phyloP scores from a whole-genome alignment of 2,797 vertebrate genomes.

The Sebastes taczanowskii region DNA sequence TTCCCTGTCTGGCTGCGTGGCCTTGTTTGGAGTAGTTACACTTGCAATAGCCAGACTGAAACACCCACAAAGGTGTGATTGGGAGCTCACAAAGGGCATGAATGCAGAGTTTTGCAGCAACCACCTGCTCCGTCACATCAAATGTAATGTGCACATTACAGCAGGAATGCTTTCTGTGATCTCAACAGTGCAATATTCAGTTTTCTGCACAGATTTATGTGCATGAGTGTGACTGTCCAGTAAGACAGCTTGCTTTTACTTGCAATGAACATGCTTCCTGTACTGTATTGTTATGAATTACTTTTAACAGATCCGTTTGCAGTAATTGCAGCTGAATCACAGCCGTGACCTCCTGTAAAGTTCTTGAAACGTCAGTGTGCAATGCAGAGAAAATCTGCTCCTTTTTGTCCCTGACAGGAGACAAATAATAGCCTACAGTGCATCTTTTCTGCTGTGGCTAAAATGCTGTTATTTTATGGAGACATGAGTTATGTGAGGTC shows the following conservation, averaged over 20 bases:
- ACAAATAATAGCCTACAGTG: not conserved
- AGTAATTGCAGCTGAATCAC: conserved; percentile 47
- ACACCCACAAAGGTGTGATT: conserved; percentile 13
- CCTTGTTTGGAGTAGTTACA: not conserved
- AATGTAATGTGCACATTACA: not conserved
- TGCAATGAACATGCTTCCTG: conserved; percentile 47
- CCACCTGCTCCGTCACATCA: conserved; percentile 4
- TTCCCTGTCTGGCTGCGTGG: not conserved
- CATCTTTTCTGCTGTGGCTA: too few relatives aligned
- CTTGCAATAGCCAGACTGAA: conserved; percentile 1
- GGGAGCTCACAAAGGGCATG: not conserved
- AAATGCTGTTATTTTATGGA: not conserved
- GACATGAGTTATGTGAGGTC: not conserved
- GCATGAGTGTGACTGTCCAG: not conserved
- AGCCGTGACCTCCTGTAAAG: conserved; percentile 14
- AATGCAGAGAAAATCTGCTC: not conserved
- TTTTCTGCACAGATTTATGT: not conserved
- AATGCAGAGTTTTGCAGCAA: not conserved
- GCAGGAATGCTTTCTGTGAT: not conserved
- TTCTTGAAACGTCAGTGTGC: conserved; percentile 45
- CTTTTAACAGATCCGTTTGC: conserved; percentile 42
- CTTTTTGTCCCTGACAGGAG: not conserved
- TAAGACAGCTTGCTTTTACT: conserved; percentile 7
- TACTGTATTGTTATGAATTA: conserved; percentile 8
- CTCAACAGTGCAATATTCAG: not conserved